Evolutionary conservation across 2,113 vertebrate genomes (phyloP), one percentile per base, ranked within the genome.

Genomic region (Aramus guarauna): DNA sequence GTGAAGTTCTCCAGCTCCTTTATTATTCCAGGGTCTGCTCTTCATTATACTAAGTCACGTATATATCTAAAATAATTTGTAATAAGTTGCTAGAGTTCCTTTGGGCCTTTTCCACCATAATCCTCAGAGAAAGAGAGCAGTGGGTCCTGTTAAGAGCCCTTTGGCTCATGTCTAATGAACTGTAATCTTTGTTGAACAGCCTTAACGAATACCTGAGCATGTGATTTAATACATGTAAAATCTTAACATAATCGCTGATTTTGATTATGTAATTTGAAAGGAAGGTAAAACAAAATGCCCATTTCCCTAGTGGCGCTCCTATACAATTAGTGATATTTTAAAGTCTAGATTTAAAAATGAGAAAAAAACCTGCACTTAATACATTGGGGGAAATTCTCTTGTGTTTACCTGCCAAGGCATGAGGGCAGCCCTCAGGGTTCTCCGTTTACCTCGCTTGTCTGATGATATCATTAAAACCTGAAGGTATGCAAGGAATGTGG

Each of bases 401-500:
- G 34, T 2, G 0, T 71, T 80, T 89, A 41, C 91, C 15, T 94
- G 94, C 48, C 56, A 56, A 75, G 64, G 29, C 91, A 77, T 45
- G 88, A 85, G 19, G 48, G 27, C 29, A 85, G 34, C 94, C 94
- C 79, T 84, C 18, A 4, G 92, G 91, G 34, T 21, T 84, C 86
- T 94, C 75, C 10, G 6, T 67, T 90, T 81, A 20, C 30, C 29
- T 48, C 73, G 12, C 60, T 91, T 1, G 4, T 29, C 47, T 83
- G 52, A 55, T 75, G 64, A 60, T 87, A 56, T 37, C 39, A 84
- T 92, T 91, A 78, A 92, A 94, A 75, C 56, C 17, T 60, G n/a
- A 32, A 94, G 75, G 47, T 88, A 96, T 93, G 56, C 17, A 62
- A 94, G 69, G 94, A 96, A 96, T 94, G 79, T 11, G 32, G 27